Base-by-base conservation (phyloP, 2,113 vertebrate species). In the Tragulus kanchil region DNA sequence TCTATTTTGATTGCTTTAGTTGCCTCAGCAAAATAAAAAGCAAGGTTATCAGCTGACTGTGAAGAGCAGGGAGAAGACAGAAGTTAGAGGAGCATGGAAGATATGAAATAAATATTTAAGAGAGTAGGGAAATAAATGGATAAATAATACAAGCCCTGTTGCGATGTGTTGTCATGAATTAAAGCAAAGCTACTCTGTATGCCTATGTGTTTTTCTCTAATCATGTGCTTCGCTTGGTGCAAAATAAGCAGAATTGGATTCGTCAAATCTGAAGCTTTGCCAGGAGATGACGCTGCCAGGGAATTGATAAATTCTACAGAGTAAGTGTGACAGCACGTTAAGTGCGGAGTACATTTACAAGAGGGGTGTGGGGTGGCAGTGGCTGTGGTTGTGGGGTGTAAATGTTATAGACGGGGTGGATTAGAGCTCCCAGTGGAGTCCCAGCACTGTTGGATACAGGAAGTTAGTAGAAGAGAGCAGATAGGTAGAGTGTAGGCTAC, bases 351-450 rank as follows among this genome's bases (percentile, higher is more conserved):
- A 62, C 54, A 73, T 42, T 45, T 3, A 21, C 5, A 0, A 65
- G 28, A 2, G 8, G 6, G 23, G 1, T 42, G 5, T 8, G 8
- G 28, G 26, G 2, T 21, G 26, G 19, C 23, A 3, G 65, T 9
- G 42, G 2, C 62, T 59, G 28, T 9, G 42, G 2, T 56, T 59
- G 28, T 7, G n/a, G 28, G 25, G 19, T 16, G 58, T 54, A 82
- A 50, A 8, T 7, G 14, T 59, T 17, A 17, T 11, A 16, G 36
- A 11, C 54, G 6, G 10, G 14, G 42, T 5, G 1, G 25, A 48
- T 54, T 7, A n/a, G 21, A 8, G 2, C 7, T 61, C 31, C 56
- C 59, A 58, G 8, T 45, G 84, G 26, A 6, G 19, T 36, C 26
- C 6, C 4, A 56, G 25, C 31, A 14, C 61, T 62, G 25, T n/a